Percentiles rank a stretch among this genome's conserved stretches.
Evolutionary conservation across 2,888 invertebrate genomes (phyloP).

Genomic region (Aphrophora alni): DNA sequence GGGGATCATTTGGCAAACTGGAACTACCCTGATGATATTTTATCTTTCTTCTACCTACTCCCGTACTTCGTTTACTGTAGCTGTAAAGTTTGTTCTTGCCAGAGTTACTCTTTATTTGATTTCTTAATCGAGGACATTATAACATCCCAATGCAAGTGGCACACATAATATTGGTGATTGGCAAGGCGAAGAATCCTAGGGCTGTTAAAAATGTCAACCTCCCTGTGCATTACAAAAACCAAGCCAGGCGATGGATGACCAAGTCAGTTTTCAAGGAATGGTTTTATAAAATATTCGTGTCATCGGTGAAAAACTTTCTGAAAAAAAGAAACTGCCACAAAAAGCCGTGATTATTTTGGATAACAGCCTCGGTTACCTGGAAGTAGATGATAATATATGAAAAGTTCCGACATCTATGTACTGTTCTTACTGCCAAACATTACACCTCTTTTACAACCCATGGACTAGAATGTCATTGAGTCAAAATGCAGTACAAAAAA

Average conservation of each 20-base stretch:
- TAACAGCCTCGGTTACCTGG: slow-evolving; percentile 22
- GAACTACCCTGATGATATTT: no score
- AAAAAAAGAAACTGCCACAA: slow-evolving; percentile 19
- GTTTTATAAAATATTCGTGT: slow-evolving; percentile 28
- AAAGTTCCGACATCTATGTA: neutral
- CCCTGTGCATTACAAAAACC: slow-evolving; percentile 49
- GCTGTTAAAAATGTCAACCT: slow-evolving; percentile 49
- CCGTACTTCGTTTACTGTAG: no score
- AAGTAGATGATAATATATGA: slow-evolving; percentile 9
- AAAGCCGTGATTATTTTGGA: slow-evolving; percentile 33
- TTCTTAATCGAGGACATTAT: no score
- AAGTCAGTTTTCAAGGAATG: slow-evolving; percentile 31
- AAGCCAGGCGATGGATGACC: slow-evolving; percentile 23
- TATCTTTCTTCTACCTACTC: no score
- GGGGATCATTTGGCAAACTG: no score
- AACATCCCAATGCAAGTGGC: slow-evolving; percentile 52
- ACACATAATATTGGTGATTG: slow-evolving; percentile 51
- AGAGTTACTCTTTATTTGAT: no score
- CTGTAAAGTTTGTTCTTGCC: no score
- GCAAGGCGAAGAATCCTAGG: slow-evolving; percentile 29
- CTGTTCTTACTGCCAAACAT: slow-evolving; percentile 25
- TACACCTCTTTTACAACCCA: slow-evolving; percentile 24
- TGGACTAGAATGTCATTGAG: slow-evolving; percentile 35
- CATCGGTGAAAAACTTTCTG: slow-evolving; percentile 20
- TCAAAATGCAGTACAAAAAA: slow-evolving; percentile 36